Base-by-base conservation (phyloP, 2,113 vertebrate genomes). In the Formicarius rufipectus region DNA sequence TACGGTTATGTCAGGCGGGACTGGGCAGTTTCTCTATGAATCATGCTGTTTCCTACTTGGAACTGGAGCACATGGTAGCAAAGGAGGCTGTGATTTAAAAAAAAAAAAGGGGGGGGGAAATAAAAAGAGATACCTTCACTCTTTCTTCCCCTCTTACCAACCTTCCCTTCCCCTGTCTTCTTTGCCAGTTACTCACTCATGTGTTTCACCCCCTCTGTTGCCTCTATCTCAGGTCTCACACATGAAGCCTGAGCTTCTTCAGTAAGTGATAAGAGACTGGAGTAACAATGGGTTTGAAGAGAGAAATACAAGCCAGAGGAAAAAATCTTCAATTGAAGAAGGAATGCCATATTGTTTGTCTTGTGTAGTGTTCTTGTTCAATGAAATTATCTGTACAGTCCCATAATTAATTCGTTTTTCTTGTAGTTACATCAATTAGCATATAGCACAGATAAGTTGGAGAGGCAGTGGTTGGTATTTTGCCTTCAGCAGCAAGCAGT, bases 321-420 rank as follows among this genome's bases (percentile, higher is more conserved):
- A 76, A 73, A 73, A 49, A 49, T 22, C 39, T 63, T 56, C 42
- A 47, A 0, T 10, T 69, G 63, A 85, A 75, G 71, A 50, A 67
- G 40, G 39, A 74, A 11, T 67, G 60, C 19, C 60, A 27, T 92
- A 62, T 78, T 85, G 21, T 50, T 86, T 92, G 47, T 47, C 68
- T 72, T 52, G 27, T 63, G 45, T 86, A 56, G 42, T 64, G 63
- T 24, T 90, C 50, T 84, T 62, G 33, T 90, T 93, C 90, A 86
- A 52, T 49, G 47, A 93, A 88, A 95, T 89, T 81, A 90, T 82
- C 90, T 76, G 59, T 71, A 73, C 58, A 84, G 53, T 79, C 62
- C 45, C 49, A 47, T 68, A 84, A 89, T 89, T 83, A 89, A 92
- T 87, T 92, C 85, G 25, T 80, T 87, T 94, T 95, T 60, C 83